Percentiles rank a stretch among this genome's conserved stretches.
Conservation (phyloP, 2,113 vertebrate species). For the Cinclus mexicanus region DNA sequence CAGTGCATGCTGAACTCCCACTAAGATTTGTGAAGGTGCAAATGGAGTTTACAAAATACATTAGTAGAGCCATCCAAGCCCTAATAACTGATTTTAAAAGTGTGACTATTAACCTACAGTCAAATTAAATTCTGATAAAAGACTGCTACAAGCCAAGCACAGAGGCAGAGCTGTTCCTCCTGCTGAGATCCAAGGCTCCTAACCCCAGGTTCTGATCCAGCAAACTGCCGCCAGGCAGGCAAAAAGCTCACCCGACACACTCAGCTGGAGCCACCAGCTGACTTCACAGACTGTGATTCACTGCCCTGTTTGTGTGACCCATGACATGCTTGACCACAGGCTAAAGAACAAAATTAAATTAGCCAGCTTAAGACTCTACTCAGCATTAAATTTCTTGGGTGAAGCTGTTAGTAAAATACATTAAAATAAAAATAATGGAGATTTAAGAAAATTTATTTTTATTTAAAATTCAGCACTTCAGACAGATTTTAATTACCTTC, state of each 20-base stretch:
- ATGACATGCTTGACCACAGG: not conserved
- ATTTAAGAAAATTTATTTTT: not conserved
- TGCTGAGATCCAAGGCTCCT: slow-evolving; percentile 25
- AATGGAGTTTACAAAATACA: slow-evolving; percentile 48
- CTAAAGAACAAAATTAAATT: slow-evolving; percentile 4
- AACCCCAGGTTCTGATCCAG: not conserved
- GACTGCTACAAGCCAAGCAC: not conserved
- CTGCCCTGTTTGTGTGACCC: not conserved
- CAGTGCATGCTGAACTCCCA: not conserved
- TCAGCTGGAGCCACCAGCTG: not conserved
- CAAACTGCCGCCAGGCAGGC: not conserved
- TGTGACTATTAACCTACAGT: slow-evolving; percentile 25
- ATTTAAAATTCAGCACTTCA: not conserved
- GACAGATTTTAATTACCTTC: not conserved
- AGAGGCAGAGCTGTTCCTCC: not conserved
- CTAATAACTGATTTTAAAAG: slow-evolving; percentile 19
- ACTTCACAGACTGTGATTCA: not conserved
- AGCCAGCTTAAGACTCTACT: not conserved
- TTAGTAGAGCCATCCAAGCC: slow-evolving; percentile 5
- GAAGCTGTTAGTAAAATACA: not conserved
- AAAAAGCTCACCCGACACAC: not conserved
- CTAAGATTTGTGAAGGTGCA: slow-evolving; percentile 47
- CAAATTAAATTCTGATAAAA: not conserved
- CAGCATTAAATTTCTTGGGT: not conserved
- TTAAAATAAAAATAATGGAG: not conserved